Conservation (phyloP, 2,113 vertebrate species). For the Brachyhypopomus gauderio region DNA sequence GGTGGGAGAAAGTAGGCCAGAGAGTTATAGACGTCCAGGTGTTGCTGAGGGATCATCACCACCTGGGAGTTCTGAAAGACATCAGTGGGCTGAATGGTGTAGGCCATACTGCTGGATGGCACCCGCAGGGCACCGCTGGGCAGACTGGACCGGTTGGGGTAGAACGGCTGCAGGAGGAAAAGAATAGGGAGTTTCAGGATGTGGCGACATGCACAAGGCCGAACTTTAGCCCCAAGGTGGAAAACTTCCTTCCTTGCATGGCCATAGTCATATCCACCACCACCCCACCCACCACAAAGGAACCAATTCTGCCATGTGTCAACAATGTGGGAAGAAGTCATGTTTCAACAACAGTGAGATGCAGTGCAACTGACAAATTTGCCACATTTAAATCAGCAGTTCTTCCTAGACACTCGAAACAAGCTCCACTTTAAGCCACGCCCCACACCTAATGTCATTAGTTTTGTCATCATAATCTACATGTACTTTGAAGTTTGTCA, state of each 20-base stretch:
- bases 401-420: too few relatives aligned
- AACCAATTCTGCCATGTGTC: too few relatives aligned
- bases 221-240: not conserved
- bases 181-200: not conserved
- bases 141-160: constrained; percentile 87
- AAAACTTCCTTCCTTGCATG: too few relatives aligned
- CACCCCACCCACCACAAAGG: too few relatives aligned
- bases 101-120: constrained; percentile 83
- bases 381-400: too few relatives aligned
- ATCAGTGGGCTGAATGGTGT: constrained; percentile 86
- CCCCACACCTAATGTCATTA: too few relatives aligned
- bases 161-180: constrained; percentile 82
- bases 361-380: too few relatives aligned
- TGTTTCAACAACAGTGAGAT: too few relatives aligned
- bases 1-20: constrained; percentile 87
- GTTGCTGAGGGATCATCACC: constrained; percentile 97
- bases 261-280: not conserved
- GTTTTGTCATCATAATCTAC: too few relatives aligned
- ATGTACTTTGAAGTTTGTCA: too few relatives aligned
- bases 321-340: too few relatives aligned
- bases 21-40: constrained; percentile 84
- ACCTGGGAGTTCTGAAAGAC: constrained; percentile 93
- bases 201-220: not conserved
- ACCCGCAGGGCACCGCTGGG: constrained; percentile 87
- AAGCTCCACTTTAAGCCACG: too few relatives aligned